Evolutionary conservation across 2,888 invertebrate species (phyloP), one percentile per base, ranked within the genome.

Genomic region (Acronicta alni): DNA sequence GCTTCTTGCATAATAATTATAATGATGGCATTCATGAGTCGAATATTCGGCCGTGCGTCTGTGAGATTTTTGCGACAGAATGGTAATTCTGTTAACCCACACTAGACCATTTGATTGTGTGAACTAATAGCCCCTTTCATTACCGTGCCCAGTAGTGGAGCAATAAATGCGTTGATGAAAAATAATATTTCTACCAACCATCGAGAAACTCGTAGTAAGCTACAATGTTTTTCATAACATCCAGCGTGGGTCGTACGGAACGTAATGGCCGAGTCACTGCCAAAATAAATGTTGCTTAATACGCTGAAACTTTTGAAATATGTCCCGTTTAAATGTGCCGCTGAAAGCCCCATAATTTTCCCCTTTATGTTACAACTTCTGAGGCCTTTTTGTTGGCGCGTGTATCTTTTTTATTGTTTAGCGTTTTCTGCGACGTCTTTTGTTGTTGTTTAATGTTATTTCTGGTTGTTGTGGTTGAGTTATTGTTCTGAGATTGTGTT

Each of bases 231-330:
- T 87, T 89, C 90, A 89, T 89, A 89, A 86, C 83, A 85, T 79
- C 80, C 72, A 79, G 82, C 75, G 68, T 72, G 75, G 77, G 80
- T 74, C 83, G 80, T 83, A 82, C 84, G 79, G 72, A 58, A 81
- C 85, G 87, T 92, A 93, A 93, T 91, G 87, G 92, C 84, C 84
- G 82, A 90, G 91, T 90, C 90, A 89, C 90, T 93, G 93, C 94
- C 94, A 94, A 93, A 94, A 93, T 92, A 93, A 93, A 93, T 93
- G 92, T 92, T 92, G 91, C 93, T 91, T 93, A 93, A 93, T 93
- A 93, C 90, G 91, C 89, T 86, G 89, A 92, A 93, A 94, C 90
- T 93, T 93, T 90, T 93, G 93, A 93, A 94, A 93, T 93, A 94
- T 93, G 93, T 85, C 89, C 81, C 84, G 89, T 89, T 90, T 93